These are phyloP conservation scores for Leiothrix lutea DNA, from an alignment of 2,113 vertebrate genomes.

Conservation along the genomic window DNA sequence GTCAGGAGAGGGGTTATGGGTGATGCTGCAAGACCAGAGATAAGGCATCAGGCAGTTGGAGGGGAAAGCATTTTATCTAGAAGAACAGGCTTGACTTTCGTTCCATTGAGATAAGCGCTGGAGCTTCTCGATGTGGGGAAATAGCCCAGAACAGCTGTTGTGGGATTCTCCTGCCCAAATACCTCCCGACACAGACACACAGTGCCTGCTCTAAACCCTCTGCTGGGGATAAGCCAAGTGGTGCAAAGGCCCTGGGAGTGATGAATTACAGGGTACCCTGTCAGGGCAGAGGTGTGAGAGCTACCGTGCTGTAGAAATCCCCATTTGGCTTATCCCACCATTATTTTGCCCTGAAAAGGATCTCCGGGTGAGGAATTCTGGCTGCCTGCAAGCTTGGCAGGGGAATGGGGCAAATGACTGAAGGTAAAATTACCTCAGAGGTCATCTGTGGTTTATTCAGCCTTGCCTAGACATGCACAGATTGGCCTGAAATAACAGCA, in stretches of 20 bases:
- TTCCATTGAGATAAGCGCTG: conserved; percentile 78
- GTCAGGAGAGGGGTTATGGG: conserved; percentile 74
- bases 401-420: conserved; percentile 3
- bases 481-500: neutral
- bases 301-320: neutral
- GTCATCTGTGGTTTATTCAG: neutral
- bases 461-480: neutral
- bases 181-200: accelerated
- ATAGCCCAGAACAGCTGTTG: conserved; percentile 24
- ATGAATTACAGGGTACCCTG: neutral
- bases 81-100: conserved; percentile 76
- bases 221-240: neutral
- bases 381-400: neutral
- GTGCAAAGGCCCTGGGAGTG: neutral
- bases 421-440: conserved; percentile 1
- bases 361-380: conserved; percentile 36
- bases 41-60: conserved; percentile 81
- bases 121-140: conserved; percentile 32
- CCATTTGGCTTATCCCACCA: neutral
- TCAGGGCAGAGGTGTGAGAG: neutral
- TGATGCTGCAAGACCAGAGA: conserved; percentile 76
- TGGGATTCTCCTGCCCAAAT: neutral
- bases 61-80: conserved; percentile 80
- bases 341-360: neutral
- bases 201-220: neutral